Percentiles rank a stretch among this genome's conserved stretches.
These are phyloP conservation scores for Bombus balteatus DNA, from an alignment of 1,140 invertebrate species.

Conservation along the genomic window DNA sequence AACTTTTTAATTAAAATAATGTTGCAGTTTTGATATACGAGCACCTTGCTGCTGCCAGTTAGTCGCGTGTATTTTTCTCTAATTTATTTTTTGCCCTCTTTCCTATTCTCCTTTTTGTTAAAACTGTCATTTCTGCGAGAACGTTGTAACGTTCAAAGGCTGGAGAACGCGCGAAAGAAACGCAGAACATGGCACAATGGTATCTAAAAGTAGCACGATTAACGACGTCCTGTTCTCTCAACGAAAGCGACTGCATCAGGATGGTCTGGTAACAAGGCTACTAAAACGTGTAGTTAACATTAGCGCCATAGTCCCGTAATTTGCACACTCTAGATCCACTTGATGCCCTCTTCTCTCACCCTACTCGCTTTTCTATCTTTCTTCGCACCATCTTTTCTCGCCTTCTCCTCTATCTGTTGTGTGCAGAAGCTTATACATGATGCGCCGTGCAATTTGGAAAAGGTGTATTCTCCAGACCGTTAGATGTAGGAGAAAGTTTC, in stretches of 20 bases:
- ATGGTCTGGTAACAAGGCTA: slow-evolving; percentile 56
- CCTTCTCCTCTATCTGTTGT: background rate
- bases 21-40: background rate
- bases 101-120: background rate
- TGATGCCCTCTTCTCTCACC: background rate
- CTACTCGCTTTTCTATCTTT: background rate
- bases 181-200: slow-evolving; percentile 11
- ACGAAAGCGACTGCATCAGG: slow-evolving; percentile 39
- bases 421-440: background rate
- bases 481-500: background rate
- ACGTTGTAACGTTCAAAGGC: slow-evolving; percentile 28
- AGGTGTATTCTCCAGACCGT: background rate
- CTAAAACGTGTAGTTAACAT: slow-evolving; percentile 77
- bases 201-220: slow-evolving; percentile 57
- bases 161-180: slow-evolving; percentile 29
- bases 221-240: slow-evolving; percentile 48
- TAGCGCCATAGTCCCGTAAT: slow-evolving; percentile 73
- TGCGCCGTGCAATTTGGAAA: too few species aligned
- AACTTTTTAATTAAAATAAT: slow-evolving; percentile 1
- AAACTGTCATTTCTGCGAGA: background rate
- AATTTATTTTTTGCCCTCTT: background rate
- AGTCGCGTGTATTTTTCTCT: background rate
- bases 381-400: background rate
- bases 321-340: slow-evolving; percentile 70
- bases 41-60: background rate